These are phyloP conservation scores for Andrena marginata DNA, from an alignment of 2,888 invertebrate species.

Conservation along the genomic window DNA sequence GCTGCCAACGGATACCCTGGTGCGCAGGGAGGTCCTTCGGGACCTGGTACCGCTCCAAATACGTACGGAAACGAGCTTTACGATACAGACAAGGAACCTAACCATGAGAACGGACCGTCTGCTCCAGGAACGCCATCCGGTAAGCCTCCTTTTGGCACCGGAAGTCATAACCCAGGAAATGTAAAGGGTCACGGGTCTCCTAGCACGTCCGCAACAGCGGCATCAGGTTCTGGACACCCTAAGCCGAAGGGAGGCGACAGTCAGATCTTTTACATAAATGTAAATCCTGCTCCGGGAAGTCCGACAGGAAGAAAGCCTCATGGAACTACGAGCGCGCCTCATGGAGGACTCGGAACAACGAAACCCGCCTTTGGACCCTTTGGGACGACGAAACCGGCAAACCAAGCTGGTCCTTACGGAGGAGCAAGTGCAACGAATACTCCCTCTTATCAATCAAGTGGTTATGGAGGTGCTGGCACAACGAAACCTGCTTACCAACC, in stretches of 20 bases:
- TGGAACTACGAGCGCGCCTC: background rate
- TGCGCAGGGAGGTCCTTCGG: background rate
- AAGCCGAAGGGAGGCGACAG: conserved; percentile 8
- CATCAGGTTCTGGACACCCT: background rate
- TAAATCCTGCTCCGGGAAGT: conserved; percentile 33
- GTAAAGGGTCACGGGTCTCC: too few relatives aligned
- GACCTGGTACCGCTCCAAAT: background rate
- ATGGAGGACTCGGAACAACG: background rate
- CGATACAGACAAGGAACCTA: background rate
- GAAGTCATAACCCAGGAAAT: background rate
- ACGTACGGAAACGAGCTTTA: background rate
- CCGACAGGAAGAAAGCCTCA: conserved; percentile 23
- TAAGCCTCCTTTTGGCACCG: background rate
- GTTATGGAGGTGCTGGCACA: background rate
- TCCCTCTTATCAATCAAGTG: background rate
- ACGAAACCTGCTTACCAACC: background rate
- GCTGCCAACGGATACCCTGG: background rate
- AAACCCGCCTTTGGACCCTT: background rate
- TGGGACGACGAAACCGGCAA: background rate
- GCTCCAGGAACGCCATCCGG: background rate
- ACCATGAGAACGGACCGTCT: background rate
- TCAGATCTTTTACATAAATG: conserved; percentile 41
- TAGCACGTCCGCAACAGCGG: too few relatives aligned
- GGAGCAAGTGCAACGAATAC: background rate
- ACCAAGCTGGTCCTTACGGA: background rate